A percentile compares a stretch with the other conserved stretches of the same genome.
Conservation (phyloP, 2,113 vertebrate genomes). For the Fulmarus glacialis region DNA sequence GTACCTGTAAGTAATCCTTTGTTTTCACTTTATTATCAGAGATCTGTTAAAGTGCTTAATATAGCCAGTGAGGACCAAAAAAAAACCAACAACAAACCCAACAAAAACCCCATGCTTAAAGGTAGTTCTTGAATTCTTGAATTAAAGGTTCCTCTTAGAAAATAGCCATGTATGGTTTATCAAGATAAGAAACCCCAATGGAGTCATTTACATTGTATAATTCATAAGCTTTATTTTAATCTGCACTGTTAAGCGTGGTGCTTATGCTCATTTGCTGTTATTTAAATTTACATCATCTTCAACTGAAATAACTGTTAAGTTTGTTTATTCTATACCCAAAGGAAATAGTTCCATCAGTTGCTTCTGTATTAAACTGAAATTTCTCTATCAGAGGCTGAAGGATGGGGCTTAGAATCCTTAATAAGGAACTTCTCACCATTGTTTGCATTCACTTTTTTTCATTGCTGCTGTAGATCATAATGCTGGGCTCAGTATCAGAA, state of each 20-base stretch:
- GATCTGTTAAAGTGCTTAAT: not conserved
- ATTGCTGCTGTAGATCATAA: conserved; percentile 86
- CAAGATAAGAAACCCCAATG: not conserved
- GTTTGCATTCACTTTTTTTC: not conserved
- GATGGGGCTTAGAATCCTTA: not conserved
- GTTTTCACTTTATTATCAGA: not conserved
- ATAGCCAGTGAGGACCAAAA: not conserved
- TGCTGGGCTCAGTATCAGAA: conserved; percentile 96
- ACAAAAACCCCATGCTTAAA: not conserved
- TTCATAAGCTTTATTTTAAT: not conserved
- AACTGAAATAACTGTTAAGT: not conserved
- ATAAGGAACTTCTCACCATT: not conserved
- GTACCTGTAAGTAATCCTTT: conserved; percentile 85
- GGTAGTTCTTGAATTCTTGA: not conserved
- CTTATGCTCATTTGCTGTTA: not conserved
- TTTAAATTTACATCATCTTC: not conserved
- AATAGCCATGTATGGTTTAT: not conserved
- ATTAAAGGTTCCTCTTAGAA: not conserved
- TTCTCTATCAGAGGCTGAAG: not conserved
- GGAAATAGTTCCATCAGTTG: not conserved
- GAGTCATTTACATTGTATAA: not conserved
- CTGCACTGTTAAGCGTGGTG: not conserved
- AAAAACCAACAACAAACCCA: not conserved
- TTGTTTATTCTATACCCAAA: not conserved
- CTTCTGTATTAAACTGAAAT: not conserved